Evolutionary conservation across 2,888 invertebrate species (phyloP), one percentile per base, ranked within the genome.

Genomic region (Eurytoma californica): DNA sequence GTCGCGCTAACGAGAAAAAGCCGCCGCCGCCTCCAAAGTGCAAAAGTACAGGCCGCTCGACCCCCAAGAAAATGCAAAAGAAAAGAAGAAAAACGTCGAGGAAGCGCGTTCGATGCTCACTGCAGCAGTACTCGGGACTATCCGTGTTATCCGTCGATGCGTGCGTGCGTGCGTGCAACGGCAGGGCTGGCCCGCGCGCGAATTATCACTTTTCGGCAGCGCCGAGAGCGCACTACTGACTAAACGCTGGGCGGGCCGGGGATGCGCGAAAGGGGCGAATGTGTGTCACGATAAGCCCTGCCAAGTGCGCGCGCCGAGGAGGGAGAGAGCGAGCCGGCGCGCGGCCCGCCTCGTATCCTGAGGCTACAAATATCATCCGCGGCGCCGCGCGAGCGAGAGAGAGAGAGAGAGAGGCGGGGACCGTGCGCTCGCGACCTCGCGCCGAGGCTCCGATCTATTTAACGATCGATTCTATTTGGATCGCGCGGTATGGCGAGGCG

Each of bases 401-500:
- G 49, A 18, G 24, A 1, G 75, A 77, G 79, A 77, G 72, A 78
- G 77, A 77, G 16, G 18, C 24, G 18, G 49, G 57, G 55, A 24
- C n/a, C n/a, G n/a, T 9, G 51, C 39, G 18, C 57, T 47, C 16
- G 60, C 65, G 60, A 61, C 63, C 66, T 65, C 65, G 68, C 39
- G 58, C 51, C 55, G 83, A 86, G 83, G 86, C 88, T 87, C 85
- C 85, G 86, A 86, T 89, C 89, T 89, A 90, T 89, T 90, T 90
- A 86, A 88, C 88, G 88, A 88, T 89, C 87, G 87, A 89, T 90
- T 39, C 89, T 89, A 90, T 89, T 90, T 90, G 84, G 88, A 88
- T 87, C 87, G 87, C 86, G 86, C 86, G 87, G 86, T n/a, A 86
- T 85, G 85, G 87, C 85, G 53, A 14, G 53, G 87, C 87, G 16